Evolutionary conservation across 2,888 invertebrate species (phyloP).

Genomic region (Pherbina coryleti): DNA sequence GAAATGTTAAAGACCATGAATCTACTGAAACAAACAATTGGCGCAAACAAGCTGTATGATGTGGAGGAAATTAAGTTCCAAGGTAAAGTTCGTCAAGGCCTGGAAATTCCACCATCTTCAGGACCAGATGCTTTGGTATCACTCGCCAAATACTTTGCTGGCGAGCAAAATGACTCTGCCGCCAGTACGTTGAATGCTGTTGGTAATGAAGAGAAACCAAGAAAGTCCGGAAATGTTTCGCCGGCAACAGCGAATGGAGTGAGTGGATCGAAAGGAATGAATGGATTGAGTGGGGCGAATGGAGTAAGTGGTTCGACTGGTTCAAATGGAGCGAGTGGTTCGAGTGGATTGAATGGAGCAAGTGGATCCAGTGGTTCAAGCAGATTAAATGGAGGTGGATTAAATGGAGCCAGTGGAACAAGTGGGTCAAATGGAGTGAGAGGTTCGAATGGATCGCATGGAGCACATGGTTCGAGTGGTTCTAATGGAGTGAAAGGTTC

Average conservation of each 20-base stretch:
- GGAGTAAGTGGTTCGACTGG: too few species aligned
- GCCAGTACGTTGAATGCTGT: slow-evolving; percentile 44
- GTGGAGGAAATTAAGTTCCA: slow-evolving; percentile 67
- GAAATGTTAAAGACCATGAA: slow-evolving; percentile 78
- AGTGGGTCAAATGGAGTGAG: neutral
- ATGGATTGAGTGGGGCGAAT: neutral
- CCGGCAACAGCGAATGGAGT: neutral
- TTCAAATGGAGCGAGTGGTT: too few species aligned
- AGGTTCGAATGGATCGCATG: too few species aligned
- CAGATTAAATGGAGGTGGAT: too few species aligned
- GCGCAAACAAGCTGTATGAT: slow-evolving; percentile 67
- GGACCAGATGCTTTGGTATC: slow-evolving; percentile 84
- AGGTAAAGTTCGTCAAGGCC: slow-evolving; percentile 73
- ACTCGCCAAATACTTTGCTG: slow-evolving; percentile 83
- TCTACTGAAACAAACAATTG: slow-evolving; percentile 73
- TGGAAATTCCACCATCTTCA: slow-evolving; percentile 80
- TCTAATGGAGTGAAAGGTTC: too few species aligned
- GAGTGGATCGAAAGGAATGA: neutral
- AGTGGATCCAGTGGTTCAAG: too few species aligned
- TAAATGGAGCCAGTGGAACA: neutral
- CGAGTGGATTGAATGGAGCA: too few species aligned
- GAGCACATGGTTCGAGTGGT: too few species aligned
- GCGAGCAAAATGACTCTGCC: slow-evolving; percentile 67
- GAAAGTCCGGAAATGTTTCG: neutral
- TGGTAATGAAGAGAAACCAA: neutral